phyloP scores from a whole-genome alignment of 2,888 invertebrate genomes.

The Eupithecia inturbata region DNA sequence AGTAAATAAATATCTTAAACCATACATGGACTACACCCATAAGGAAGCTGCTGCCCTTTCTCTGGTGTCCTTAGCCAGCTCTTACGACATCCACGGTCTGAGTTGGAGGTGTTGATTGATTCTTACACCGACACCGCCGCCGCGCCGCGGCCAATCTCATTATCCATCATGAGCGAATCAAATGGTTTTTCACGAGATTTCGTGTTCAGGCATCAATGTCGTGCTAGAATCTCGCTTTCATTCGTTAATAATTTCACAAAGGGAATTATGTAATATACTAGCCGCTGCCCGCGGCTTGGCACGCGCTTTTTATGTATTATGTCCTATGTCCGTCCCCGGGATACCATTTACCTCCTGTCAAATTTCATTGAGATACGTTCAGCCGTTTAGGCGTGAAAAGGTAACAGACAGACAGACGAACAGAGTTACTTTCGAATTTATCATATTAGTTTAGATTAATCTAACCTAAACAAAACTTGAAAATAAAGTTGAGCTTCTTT shows the following conservation, averaged over 20 bases:
- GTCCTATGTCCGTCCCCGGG: no score
- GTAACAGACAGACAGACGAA: no score
- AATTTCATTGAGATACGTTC: no score
- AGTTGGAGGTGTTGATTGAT: neutral
- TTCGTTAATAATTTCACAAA: neutral
- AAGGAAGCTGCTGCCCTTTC: neutral
- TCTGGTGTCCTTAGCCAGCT: neutral
- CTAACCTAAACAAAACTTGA: neutral
- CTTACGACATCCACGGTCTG: neutral
- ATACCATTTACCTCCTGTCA: no score
- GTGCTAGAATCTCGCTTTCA: neutral
- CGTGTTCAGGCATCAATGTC: slow-evolving; percentile 22
- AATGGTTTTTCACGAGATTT: slow-evolving; percentile 43
- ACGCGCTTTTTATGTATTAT: no score
- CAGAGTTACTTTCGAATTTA: no score
- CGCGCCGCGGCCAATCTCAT: slow-evolving; percentile 16
- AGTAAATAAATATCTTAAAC: no score
- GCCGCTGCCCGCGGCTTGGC: no score
- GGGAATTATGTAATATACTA: neutral
- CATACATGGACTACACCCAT: no score
- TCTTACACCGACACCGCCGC: neutral
- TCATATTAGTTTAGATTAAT: no score
- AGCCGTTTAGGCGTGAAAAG: no score
- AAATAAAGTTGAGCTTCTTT: neutral
- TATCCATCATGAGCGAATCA: slow-evolving; percentile 54